Evolutionary conservation across 2,113 vertebrate genomes (phyloP).

Genomic region (Cyphomyrus discorhynchus): DNA sequence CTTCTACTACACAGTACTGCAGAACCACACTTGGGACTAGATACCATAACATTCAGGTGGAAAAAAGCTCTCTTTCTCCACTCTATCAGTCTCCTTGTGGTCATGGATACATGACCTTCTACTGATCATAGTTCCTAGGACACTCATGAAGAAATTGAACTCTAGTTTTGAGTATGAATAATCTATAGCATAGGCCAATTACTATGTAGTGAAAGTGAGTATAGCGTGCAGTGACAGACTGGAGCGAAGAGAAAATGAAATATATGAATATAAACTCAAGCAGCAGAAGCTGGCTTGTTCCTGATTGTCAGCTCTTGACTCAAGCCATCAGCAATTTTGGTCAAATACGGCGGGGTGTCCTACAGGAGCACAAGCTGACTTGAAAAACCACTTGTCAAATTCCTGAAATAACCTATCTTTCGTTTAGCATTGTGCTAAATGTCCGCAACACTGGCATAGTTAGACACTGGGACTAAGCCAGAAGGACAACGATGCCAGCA

Average conservation of each 20-base stretch:
- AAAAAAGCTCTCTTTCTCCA: not conserved
- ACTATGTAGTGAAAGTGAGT: not conserved
- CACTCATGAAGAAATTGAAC: not conserved
- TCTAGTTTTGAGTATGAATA: not conserved
- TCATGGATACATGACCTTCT: not conserved
- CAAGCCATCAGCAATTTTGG: not conserved
- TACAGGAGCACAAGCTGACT: not conserved
- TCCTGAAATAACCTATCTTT: not conserved
- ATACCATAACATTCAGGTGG: not conserved
- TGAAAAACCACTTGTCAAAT: not conserved
- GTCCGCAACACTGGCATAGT: not conserved
- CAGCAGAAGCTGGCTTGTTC: not conserved
- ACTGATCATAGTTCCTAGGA: not conserved
- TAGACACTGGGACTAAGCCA: not conserved
- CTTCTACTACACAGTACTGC: not conserved
- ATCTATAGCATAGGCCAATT: not conserved
- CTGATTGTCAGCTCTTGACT: not conserved
- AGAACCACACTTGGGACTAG: not conserved
- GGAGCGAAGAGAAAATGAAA: not conserved
- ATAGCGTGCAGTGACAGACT: not conserved
- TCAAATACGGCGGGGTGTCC: not conserved
- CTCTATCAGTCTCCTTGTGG: not conserved
- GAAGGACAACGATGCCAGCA: not conserved
- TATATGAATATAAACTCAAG: not conserved
- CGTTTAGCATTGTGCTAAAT: not conserved